phyloP scores from a whole-genome alignment of 2,797 vertebrate genomes.

The Channa striata region DNA sequence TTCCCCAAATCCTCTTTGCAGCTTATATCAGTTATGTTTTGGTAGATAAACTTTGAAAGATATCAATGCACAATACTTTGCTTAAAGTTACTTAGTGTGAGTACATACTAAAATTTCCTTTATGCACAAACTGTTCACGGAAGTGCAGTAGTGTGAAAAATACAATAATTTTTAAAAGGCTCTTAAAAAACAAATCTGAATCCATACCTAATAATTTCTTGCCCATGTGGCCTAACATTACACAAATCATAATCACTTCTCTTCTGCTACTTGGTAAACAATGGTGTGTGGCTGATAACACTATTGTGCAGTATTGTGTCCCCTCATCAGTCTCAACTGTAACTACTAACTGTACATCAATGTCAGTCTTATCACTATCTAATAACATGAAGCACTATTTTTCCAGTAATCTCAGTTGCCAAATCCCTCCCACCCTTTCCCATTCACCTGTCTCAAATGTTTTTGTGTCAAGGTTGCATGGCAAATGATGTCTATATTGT shows the following conservation, averaged over 20 bases:
- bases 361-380: constrained; percentile 58
- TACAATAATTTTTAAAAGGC: too few relatives aligned
- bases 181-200: too few relatives aligned
- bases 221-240: neutral
- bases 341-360: constrained; percentile 68
- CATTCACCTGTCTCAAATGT: constrained; percentile 72
- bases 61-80: neutral
- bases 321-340: constrained; percentile 60
- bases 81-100: neutral
- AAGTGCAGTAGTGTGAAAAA: too few relatives aligned
- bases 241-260: neutral
- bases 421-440: constrained; percentile 71
- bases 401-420: constrained; percentile 74
- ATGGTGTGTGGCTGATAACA: too few relatives aligned
- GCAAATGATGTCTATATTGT: constrained; percentile 39
- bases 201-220: too few relatives aligned
- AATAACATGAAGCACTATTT: constrained; percentile 72
- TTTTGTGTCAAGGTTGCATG: constrained; percentile 59
- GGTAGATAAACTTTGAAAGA: constrained; percentile 1
- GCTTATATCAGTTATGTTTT: constrained; percentile 26
- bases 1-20: constrained; percentile 23
- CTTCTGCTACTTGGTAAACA: too few relatives aligned
- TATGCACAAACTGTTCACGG: too few relatives aligned
- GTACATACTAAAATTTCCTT: too few relatives aligned
- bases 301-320: too few relatives aligned